Evolutionary conservation across 2,888 invertebrate species (phyloP).

Genomic region (Sarcophaga rosellei): DNA sequence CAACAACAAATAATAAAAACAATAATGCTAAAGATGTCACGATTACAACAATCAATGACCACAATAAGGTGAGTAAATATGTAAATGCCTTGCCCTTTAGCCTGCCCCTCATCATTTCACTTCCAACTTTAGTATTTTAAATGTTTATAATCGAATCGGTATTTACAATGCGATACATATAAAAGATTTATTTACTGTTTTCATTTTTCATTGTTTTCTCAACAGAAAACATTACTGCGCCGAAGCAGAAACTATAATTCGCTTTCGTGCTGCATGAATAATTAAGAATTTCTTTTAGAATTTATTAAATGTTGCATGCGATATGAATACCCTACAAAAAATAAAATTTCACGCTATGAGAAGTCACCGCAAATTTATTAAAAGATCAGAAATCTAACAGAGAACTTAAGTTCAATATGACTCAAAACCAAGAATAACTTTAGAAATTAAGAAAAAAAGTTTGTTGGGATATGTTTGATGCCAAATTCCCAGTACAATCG

Average conservation of each 20-base stretch:
- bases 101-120: background rate
- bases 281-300: background rate
- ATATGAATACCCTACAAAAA: background rate
- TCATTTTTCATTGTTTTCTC: background rate
- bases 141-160: background rate
- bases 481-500: too few species aligned
- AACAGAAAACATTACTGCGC: constrained; percentile 42
- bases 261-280: constrained; percentile 30
- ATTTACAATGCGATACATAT: too few species aligned
- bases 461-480: too few species aligned
- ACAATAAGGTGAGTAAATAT: constrained; percentile 59
- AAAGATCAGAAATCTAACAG: too few species aligned
- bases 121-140: background rate
- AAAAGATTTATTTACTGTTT: background rate
- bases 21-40: constrained; percentile 59
- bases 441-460: too few species aligned
- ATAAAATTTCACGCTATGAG: background rate
- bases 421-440: too few species aligned
- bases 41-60: constrained; percentile 61
- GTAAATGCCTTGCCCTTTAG: background rate
- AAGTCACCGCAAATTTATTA: background rate
- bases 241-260: constrained; percentile 59
- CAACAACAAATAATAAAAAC: constrained; percentile 31
- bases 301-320: background rate
- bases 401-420: too few species aligned